Base-by-base conservation (phyloP, 2,797 vertebrate genomes). In the Liasis olivaceus region DNA sequence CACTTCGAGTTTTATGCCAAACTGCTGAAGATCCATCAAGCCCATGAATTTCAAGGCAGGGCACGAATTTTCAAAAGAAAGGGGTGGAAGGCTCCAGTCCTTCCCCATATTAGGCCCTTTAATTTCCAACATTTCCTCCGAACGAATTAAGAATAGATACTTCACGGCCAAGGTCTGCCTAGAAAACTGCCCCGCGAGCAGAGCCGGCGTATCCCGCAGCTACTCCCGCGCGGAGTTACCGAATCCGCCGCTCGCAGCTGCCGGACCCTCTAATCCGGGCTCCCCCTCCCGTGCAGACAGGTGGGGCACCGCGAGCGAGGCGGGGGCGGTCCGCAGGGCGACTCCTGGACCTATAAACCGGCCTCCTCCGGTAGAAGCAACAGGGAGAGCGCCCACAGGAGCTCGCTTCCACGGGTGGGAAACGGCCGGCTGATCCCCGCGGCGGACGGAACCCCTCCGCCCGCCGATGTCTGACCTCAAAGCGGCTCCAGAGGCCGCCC, bases 221-320 rank as follows among this genome's bases (percentile, higher is more conserved):
- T 77, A 54, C 92, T 77, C 85, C 64, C 24, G 89, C n/a, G 85
- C 56, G 58, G 66, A 81, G 26, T 88, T 95, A 96, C 95, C 96
- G 95, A 96, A 94, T 95, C 91, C 93, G 94, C 97, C 96, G 94
- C 59, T 93, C n/a, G 89, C 92, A 81, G 94, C 92, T 95, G 95
- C 96, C 0, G 9, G 59, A 87, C 51, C 88, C 1, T 94, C 97
- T 97, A 97, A 97, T 97, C 97, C 95, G 96, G 96, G 95, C 91
- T 58, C 31, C 85, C 87, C 95, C 95, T 93, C 95, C 96, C 93
- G 94, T 47, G 8, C 94, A 95, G 95, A 94, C 95, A 95, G 96
- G 96, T 97, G 96, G 96, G 95, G 95, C 95, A 95, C 94, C 93
- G 95, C 91, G 92, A 94, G 96, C 94, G 95, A 95, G 95, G 95